Base-by-base conservation (phyloP, 2,113 vertebrate genomes). In the Jaculus jaculus region DNA sequence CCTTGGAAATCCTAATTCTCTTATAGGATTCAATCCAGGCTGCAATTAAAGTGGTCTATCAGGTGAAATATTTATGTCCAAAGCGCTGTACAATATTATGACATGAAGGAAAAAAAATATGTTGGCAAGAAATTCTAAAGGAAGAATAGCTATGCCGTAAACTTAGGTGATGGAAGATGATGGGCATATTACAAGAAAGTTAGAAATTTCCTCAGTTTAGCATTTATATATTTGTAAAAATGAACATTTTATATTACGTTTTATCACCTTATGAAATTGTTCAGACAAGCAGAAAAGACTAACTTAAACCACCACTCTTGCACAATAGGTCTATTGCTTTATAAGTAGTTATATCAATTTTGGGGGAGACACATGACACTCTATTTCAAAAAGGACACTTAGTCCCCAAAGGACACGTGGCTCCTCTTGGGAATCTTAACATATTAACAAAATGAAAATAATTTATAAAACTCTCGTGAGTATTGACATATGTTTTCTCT, bases 31-130 rank as follows among this genome's bases (percentile, higher is more conserved):
- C 66, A 71, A 73, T 85, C 26, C 73, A 94, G 47, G 60, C 37
- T 94, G 37, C 69, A 94, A 72, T 84, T 87, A 95, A 95, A 95
- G 84, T 87, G 60, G 34, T 28, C 87, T 86, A 82, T 68, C 84
- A 91, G 92, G 91, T 95, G 73, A 96, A 94, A 81, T 91, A 91
- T 92, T 87, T 96, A 94, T 89, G 91, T 91, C 81, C 77, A 65
- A 79, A 78, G 84, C 78, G 51, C 77, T 73, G 15, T 37, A 79
- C 86, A 81, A 47, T 73, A 73, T 77, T 87, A 86, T 74, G 81
- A 87, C 85, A 88, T 58, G 68, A 93, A 92, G n/a, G 58, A 24
- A 94, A 81, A 93, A 90, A 0, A 7, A 3, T 84, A 83, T 89
- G 83, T 86, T 75, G 84, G 78, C 28, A 68, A 88, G 34, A 94